Base-by-base conservation (phyloP, 2,888 invertebrate genomes). In the Eudasyphora cyanicolor region DNA sequence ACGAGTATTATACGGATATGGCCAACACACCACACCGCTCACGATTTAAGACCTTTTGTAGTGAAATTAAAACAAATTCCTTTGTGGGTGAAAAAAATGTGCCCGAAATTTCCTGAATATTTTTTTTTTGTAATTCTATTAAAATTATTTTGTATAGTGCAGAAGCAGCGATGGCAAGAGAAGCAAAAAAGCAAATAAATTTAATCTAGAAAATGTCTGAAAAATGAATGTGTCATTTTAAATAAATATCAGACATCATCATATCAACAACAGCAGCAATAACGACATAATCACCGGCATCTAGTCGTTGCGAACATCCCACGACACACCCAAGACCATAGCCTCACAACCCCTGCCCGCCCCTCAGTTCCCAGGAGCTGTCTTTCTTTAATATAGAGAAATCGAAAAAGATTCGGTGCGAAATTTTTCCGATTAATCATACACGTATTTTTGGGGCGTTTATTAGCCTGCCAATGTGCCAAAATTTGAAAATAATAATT, bases 351-450 rank as follows among this genome's bases (percentile, higher is more conserved):
- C 27, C 14, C 45, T n/a, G 45, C 38, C 12, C 4, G 2, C 54
- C 21, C 49, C 2, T 12, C n/a, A n/a, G n/a, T n/a, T n/a, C 49
- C 49, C 49, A 54, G 21, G 51, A n/a, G 17, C 60, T 1, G 32
- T n/a, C 60, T 17, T 5, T 2, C 45, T 12, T 45, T 4, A n/a
- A 45, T n/a, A 17, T 17, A 60, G 17, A 5, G 60, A 60, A 60
- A 29, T 60, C n/a, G 60, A 27, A 51, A 77, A 54, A 73, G 35
- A 73, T 74, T 74, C 27, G 8, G 42, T 35, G 51, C 32, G 51
- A 17, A 35, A 54, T 62, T 49, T 75, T 49, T n/a, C 17, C 82
- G 88, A 86, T 89, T 88, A 89, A 87, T 89, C 90, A 89, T 88
- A 86, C 70, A 67, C 77, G 87, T 86, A 86, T 86, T 88, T 88